Evolutionary conservation across 1,140 invertebrate genomes (phyloP).

Genomic region (Uloborus diversus): DNA sequence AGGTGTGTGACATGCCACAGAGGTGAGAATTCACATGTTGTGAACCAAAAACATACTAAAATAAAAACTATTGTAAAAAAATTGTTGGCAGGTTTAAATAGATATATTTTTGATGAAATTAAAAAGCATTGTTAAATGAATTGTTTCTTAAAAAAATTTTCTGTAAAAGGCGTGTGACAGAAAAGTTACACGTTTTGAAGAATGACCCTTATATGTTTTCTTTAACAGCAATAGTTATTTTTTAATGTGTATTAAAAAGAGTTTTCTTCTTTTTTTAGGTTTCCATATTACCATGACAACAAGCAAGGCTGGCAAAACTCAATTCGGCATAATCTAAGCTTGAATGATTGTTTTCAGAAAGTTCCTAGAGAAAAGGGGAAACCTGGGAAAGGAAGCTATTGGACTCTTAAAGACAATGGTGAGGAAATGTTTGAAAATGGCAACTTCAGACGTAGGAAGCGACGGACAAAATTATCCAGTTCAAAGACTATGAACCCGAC

Average conservation of each 20-base stretch:
- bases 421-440: conserved; percentile 75
- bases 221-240: neutral
- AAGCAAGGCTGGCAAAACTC: conserved; percentile 76
- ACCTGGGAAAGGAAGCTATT: conserved; percentile 73
- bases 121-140: too few relatives aligned
- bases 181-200: too few relatives aligned
- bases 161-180: too few relatives aligned
- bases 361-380: conserved; percentile 70
- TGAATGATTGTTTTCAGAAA: conserved; percentile 73
- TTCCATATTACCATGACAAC: conserved; percentile 72
- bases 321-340: conserved; percentile 72
- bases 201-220: neutral
- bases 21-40: too few relatives aligned
- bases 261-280: conserved; percentile 60
- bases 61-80: too few relatives aligned
- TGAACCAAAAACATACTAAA: too few relatives aligned
- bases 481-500: neutral
- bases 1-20: too few relatives aligned
- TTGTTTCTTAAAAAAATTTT: too few relatives aligned
- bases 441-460: conserved; percentile 71
- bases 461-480: conserved; percentile 72
- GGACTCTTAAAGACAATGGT: conserved; percentile 71
- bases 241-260: neutral
- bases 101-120: too few relatives aligned
- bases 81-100: too few relatives aligned